phyloP scores from a whole-genome alignment of 2,113 vertebrate species.

The Ia io region DNA sequence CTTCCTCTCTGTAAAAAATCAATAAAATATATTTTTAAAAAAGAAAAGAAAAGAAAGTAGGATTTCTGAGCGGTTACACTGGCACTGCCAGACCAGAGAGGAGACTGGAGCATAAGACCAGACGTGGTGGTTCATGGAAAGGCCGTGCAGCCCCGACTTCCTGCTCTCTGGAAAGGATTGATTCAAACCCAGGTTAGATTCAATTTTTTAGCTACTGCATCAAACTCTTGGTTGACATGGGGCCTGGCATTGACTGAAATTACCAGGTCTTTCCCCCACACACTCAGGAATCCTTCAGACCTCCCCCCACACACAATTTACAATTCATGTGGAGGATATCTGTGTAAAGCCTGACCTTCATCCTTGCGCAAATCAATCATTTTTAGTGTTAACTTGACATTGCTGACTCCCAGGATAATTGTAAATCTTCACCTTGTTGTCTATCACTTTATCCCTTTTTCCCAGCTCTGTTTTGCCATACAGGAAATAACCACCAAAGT shows the following conservation, averaged over 20 bases:
- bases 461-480: background rate
- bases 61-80: background rate
- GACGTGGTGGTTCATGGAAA: accelerated
- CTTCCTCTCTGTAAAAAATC: too few species aligned
- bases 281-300: background rate
- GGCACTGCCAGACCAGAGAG: background rate
- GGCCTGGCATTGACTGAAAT: background rate
- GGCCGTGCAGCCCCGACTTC: accelerated
- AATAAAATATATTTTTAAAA: too few species aligned
- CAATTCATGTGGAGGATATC: background rate
- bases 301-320: background rate
- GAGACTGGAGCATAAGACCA: background rate
- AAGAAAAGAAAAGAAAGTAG: background rate
- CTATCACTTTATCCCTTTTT: background rate
- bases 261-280: background rate
- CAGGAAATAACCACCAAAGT: background rate
- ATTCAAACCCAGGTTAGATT: background rate
- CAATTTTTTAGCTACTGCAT: background rate
- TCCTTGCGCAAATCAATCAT: background rate
- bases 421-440: slow-evolving; percentile 25
- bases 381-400: background rate
- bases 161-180: background rate
- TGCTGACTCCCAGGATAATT: background rate
- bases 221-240: background rate
- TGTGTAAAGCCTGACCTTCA: background rate